Evolutionary conservation across 2,797 vertebrate genomes (phyloP).

Genomic region (Phalanger gymnotis): DNA sequence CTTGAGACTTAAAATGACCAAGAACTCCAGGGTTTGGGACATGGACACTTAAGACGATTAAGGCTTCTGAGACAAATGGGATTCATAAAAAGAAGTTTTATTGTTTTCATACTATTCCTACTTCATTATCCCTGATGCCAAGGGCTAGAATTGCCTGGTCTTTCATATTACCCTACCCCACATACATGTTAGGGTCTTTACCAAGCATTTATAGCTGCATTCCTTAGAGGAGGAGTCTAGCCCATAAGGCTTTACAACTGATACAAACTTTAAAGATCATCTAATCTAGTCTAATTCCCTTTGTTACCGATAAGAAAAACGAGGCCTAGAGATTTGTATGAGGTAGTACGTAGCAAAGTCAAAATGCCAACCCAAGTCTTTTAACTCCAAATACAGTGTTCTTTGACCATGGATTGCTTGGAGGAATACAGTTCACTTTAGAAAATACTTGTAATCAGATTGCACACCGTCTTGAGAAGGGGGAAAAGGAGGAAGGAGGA

Average conservation of each 20-base stretch:
- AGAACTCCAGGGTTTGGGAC: not conserved
- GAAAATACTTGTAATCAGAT: not conserved
- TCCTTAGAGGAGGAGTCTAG: not conserved
- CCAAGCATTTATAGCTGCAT: not conserved
- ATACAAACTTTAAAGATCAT: not conserved
- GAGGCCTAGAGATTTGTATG: not conserved
- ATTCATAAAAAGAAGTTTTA: not conserved
- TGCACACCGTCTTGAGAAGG: too few species aligned
- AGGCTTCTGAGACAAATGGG: not conserved
- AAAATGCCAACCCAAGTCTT: not conserved
- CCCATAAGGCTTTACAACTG: not conserved
- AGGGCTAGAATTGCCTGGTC: not conserved
- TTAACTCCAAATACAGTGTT: not conserved
- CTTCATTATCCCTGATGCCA: not conserved
- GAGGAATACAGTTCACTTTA: not conserved
- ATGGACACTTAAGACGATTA: not conserved
- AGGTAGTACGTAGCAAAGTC: not conserved
- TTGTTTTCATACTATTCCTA: not conserved
- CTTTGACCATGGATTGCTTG: not conserved
- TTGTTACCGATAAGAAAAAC: not conserved
- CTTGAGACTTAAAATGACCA: not conserved
- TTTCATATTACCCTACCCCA: not conserved
- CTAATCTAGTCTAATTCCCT: not conserved
- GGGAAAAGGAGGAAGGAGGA: too few species aligned
- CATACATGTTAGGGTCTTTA: accelerated